These are phyloP conservation scores for Ophion costatus DNA, from an alignment of 2,888 invertebrate species.

Conservation along the genomic window DNA sequence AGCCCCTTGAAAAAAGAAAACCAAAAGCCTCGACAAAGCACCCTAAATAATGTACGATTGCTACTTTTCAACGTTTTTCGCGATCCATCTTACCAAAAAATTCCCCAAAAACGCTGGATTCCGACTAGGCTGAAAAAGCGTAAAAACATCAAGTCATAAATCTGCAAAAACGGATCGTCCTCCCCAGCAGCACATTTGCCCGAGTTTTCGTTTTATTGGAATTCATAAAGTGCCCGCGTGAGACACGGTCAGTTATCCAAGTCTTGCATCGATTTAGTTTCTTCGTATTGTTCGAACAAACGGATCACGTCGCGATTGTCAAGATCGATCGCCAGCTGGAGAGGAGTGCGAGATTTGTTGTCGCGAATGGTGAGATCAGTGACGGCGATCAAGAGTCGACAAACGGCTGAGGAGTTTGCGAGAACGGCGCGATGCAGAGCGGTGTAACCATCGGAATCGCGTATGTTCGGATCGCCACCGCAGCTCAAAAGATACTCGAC, in stretches of 20 bases:
- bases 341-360: slow-evolving; percentile 90
- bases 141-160: too few species aligned
- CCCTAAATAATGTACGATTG: too few species aligned
- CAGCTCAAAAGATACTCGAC: slow-evolving; percentile 87
- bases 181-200: too few species aligned
- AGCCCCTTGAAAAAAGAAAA: too few species aligned
- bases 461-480: slow-evolving; percentile 87
- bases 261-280: not conserved
- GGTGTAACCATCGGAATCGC: slow-evolving; percentile 92
- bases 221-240: not conserved
- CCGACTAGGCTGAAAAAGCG: too few species aligned
- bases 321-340: slow-evolving; percentile 89
- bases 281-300: slow-evolving; percentile 48
- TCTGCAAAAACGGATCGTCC: too few species aligned
- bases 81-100: too few species aligned
- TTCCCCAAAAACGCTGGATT: too few species aligned
- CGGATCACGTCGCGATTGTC: slow-evolving; percentile 84
- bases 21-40: too few species aligned
- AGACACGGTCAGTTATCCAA: not conserved
- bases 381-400: slow-evolving; percentile 87
- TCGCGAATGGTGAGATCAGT: slow-evolving; percentile 88
- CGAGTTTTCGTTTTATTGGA: not conserved
- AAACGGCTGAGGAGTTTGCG: slow-evolving; percentile 86
- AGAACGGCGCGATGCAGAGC: slow-evolving; percentile 89
- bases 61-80: too few species aligned